Percentiles rank a stretch among this genome's conserved stretches.
Evolutionary conservation across 2,113 vertebrate genomes (phyloP).

Genomic region (Paraplagusia blochii): DNA sequence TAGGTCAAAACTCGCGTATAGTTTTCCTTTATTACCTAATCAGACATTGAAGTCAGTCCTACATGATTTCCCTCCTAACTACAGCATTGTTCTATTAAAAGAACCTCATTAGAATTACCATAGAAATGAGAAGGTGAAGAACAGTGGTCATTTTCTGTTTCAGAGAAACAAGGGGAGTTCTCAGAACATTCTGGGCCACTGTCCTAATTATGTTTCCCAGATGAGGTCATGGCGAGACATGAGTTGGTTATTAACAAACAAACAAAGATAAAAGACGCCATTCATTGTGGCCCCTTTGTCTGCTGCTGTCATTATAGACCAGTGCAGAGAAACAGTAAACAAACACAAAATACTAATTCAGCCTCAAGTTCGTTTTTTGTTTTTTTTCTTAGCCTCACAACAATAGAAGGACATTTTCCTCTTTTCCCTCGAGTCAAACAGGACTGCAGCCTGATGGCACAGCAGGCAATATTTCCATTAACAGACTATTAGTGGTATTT

Average conservation of each 20-base stretch:
- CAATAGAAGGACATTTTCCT: slow-evolving; percentile 35
- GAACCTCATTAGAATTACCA: slow-evolving; percentile 45
- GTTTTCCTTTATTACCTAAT: too few species aligned
- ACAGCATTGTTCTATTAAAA: slow-evolving; percentile 44
- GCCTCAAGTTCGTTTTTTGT: too few species aligned
- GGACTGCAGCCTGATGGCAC: slow-evolving; percentile 60
- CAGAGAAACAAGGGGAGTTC: slow-evolving; percentile 23
- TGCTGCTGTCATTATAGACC: slow-evolving; percentile 26
- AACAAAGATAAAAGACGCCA: slow-evolving; percentile 53
- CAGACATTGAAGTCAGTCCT: too few species aligned
- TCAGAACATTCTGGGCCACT: slow-evolving; percentile 27
- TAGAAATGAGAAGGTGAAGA: slow-evolving; percentile 48
- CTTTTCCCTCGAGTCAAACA: slow-evolving; percentile 41
- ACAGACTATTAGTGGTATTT: slow-evolving; percentile 61
- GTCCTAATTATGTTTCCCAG: slow-evolving; percentile 64
- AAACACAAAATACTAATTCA: slow-evolving; percentile 33
- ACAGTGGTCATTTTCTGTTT: slow-evolving; percentile 35
- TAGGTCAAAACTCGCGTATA: too few species aligned
- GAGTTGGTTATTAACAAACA: slow-evolving; percentile 53
- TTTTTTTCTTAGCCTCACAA: slow-evolving; percentile 31
- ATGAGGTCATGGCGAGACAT: slow-evolving; percentile 52
- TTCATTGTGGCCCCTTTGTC: slow-evolving; percentile 23
- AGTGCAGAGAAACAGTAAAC: slow-evolving; percentile 31
- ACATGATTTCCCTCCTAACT: slow-evolving; percentile 40
- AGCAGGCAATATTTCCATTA: slow-evolving; percentile 62